Percentiles rank a stretch among this genome's conserved stretches.
These are phyloP conservation scores for Leptinotarsa tumamoca DNA, from an alignment of 2,888 invertebrate genomes.

Conservation along the genomic window DNA sequence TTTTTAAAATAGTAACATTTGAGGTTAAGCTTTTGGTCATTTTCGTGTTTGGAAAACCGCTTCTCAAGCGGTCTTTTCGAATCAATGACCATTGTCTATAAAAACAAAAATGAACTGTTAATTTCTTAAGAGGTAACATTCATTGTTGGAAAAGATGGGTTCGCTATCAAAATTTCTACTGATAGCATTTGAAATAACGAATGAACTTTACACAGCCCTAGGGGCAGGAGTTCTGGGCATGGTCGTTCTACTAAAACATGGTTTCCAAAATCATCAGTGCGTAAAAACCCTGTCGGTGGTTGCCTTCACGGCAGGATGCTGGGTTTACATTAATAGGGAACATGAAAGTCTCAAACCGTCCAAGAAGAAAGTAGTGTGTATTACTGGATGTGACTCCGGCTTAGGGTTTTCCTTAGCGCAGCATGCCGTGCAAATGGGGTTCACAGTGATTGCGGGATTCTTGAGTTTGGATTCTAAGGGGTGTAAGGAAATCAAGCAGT, in stretches of 20 bases:
- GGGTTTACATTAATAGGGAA: constrained; percentile 55
- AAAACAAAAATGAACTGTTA: not conserved
- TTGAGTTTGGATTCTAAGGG: constrained; percentile 73
- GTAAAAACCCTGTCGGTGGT: constrained; percentile 57
- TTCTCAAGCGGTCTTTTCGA: not conserved
- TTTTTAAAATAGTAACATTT: not conserved
- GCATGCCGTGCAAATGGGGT: constrained; percentile 73
- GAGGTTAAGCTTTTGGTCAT: not conserved
- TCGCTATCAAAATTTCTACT: constrained; percentile 46
- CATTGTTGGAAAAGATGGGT: constrained; percentile 40
- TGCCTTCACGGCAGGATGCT: constrained; percentile 56
- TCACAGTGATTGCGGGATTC: constrained; percentile 84
- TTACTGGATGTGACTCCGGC: constrained; percentile 90
- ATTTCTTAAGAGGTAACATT: not conserved
- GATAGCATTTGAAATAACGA: constrained; percentile 59
- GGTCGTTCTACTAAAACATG: constrained; percentile 57
- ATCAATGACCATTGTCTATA: not conserved
- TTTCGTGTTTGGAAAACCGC: not conserved
- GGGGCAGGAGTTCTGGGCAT: constrained; percentile 62
- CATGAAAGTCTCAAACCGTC: constrained; percentile 49
- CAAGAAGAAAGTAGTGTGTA: constrained; percentile 70
- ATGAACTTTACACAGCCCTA: constrained; percentile 62
- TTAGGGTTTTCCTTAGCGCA: constrained; percentile 81
- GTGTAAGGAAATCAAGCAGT: constrained; percentile 68
- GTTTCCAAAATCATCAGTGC: constrained; percentile 56